Conservation (phyloP, 1,140 invertebrate species). For the Drosophila ambigua region DNA sequence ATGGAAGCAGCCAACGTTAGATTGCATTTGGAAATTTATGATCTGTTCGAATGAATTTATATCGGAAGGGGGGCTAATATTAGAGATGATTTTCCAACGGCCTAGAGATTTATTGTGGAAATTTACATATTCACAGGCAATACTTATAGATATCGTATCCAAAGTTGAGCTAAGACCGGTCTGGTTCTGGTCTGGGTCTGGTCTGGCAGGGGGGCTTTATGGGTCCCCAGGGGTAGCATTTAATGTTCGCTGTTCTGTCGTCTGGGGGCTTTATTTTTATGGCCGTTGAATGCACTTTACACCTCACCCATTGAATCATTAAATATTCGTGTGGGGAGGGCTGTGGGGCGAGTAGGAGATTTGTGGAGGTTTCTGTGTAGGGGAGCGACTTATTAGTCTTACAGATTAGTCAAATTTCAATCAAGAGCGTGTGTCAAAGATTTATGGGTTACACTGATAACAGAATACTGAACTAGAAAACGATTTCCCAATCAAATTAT, state of each 20-base stretch:
- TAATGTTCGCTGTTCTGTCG: constrained; percentile 44
- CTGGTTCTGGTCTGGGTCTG: neutral
- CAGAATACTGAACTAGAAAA: constrained; percentile 6
- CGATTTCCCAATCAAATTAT: too few relatives aligned
- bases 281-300: constrained; percentile 47
- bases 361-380: too few relatives aligned
- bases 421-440: constrained; percentile 19
- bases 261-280: constrained; percentile 34
- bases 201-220: constrained; percentile 15
- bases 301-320: constrained; percentile 57
- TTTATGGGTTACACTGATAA: constrained; percentile 20
- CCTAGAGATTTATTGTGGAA: constrained; percentile 46
- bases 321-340: constrained; percentile 3
- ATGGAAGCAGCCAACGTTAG: too few relatives aligned
- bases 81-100: constrained; percentile 49
- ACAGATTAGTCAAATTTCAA: constrained; percentile 34
- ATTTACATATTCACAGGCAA: constrained; percentile 30
- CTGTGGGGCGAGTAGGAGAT: neutral
- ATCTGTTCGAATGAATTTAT: constrained; percentile 52
- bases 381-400: constrained; percentile 9
- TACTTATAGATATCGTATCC: constrained; percentile 1
- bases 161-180: constrained; percentile 16
- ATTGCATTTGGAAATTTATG: constrained; percentile 52
- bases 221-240: constrained; percentile 37
- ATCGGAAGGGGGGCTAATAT: constrained; percentile 40